Evolutionary conservation across 2,113 vertebrate species (phyloP).

Genomic region (Scortum barcoo): DNA sequence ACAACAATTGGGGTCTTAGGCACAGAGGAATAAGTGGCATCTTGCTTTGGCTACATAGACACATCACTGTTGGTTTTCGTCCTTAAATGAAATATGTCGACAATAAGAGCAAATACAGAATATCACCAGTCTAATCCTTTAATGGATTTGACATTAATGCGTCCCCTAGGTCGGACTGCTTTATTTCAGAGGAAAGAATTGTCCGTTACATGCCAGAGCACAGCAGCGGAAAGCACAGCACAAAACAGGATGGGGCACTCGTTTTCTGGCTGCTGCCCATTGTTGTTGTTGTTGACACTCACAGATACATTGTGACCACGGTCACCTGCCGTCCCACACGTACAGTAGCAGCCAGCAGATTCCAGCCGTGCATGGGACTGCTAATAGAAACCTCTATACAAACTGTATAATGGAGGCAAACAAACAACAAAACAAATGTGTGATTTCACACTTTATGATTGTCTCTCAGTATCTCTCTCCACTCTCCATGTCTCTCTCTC

Average conservation of each 20-base stretch:
- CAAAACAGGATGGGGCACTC: slow-evolving; percentile 43
- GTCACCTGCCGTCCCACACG: slow-evolving; percentile 57
- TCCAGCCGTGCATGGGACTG: slow-evolving; percentile 51
- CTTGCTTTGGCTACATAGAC: background rate
- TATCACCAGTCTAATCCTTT: background rate
- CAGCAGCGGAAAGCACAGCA: slow-evolving; percentile 37
- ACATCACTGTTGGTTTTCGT: background rate
- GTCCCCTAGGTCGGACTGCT: background rate
- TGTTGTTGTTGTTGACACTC: slow-evolving; percentile 66
- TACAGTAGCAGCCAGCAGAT: slow-evolving; percentile 71
- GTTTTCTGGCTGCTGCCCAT: slow-evolving; percentile 65
- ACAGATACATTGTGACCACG: slow-evolving; percentile 52
- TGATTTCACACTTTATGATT: slow-evolving; percentile 21
- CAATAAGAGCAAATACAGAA: background rate
- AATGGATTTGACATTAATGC: slow-evolving; percentile 6
- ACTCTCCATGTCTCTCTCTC: background rate
- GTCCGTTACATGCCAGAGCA: slow-evolving; percentile 39
- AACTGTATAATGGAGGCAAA: slow-evolving; percentile 27
- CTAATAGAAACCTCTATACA: slow-evolving; percentile 46
- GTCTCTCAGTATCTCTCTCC: background rate
- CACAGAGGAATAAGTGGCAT: background rate
- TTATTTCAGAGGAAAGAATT: slow-evolving; percentile 13
- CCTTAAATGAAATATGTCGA: background rate
- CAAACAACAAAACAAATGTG: slow-evolving; percentile 44
- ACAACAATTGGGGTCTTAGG: background rate